Percentiles rank a stretch among this genome's conserved stretches.
These are phyloP conservation scores for Rhinogobio ventralis DNA, from an alignment of 2,797 vertebrate genomes.

Conservation along the genomic window DNA sequence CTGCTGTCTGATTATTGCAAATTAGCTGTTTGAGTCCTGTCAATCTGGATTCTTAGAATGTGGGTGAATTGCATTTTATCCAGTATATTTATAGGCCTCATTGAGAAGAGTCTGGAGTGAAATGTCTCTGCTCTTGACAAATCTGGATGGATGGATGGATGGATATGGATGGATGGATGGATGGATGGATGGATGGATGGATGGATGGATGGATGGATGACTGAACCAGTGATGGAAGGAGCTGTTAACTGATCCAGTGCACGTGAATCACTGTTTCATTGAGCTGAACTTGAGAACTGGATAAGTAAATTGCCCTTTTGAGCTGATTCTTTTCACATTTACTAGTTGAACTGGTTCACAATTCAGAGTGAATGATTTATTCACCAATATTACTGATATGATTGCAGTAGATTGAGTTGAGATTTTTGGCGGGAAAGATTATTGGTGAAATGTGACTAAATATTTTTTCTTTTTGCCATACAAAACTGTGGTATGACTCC, in stretches of 20 bases:
- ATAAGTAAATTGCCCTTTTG: not conserved
- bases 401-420: not conserved
- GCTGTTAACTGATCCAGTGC: no score
- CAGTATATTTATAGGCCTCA: slow-evolving; percentile 11
- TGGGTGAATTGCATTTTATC: slow-evolving; percentile 19
- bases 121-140: no score
- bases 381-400: not conserved
- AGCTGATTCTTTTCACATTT: not conserved
- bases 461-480: not conserved
- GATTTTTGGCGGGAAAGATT: not conserved
- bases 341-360: no score
- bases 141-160: no score
- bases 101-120: no score
- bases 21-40: slow-evolving; percentile 37
- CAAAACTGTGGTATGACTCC: not conserved
- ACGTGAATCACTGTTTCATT: no score
- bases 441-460: not conserved
- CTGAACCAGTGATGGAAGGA: no score
- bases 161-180: no score
- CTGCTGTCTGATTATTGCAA: slow-evolving; percentile 43
- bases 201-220: no score
- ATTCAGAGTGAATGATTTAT: not conserved
- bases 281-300: not conserved
- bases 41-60: slow-evolving; percentile 5
- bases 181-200: no score